A percentile compares a stretch with the other conserved stretches of the same genome.
Evolutionary conservation across 2,888 invertebrate species (phyloP).

Genomic region (Mythimna loreyi): DNA sequence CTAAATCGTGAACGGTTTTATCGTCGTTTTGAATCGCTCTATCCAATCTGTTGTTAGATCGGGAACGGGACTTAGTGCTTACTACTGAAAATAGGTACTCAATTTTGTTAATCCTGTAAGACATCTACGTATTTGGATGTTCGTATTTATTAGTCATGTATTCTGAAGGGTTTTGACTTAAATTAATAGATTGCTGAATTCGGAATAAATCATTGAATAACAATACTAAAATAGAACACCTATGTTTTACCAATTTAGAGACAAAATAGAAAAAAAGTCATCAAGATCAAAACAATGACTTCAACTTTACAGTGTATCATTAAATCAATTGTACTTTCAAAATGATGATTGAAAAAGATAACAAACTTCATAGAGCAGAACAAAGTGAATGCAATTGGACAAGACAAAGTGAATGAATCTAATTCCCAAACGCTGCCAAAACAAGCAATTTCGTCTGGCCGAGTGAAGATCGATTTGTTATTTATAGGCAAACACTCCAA

Average conservation of each 20-base stretch:
- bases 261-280: too few relatives aligned
- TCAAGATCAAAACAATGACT: background rate
- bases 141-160: too few relatives aligned
- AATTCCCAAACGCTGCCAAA: conserved; percentile 11
- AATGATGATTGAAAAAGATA: conserved; percentile 22
- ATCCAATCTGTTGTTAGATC: conserved; percentile 54
- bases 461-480: conserved; percentile 25
- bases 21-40: conserved; percentile 50
- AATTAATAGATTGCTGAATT: too few relatives aligned
- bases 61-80: conserved; percentile 58
- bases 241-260: too few relatives aligned
- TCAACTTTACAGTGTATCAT: background rate
- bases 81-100: conserved; percentile 46
- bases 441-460: conserved; percentile 13
- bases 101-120: conserved; percentile 22
- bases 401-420: conserved; percentile 11
- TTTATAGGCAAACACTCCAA: conserved; percentile 16
- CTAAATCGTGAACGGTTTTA: conserved; percentile 59
- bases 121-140: conserved; percentile 6
- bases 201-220: too few relatives aligned
- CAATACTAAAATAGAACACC: too few relatives aligned
- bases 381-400: background rate
- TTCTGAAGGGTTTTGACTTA: too few relatives aligned
- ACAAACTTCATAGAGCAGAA: background rate
- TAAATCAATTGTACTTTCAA: background rate